Evolutionary conservation across 2,888 invertebrate genomes (phyloP).

Genomic region (Atethmia centrago): DNA sequence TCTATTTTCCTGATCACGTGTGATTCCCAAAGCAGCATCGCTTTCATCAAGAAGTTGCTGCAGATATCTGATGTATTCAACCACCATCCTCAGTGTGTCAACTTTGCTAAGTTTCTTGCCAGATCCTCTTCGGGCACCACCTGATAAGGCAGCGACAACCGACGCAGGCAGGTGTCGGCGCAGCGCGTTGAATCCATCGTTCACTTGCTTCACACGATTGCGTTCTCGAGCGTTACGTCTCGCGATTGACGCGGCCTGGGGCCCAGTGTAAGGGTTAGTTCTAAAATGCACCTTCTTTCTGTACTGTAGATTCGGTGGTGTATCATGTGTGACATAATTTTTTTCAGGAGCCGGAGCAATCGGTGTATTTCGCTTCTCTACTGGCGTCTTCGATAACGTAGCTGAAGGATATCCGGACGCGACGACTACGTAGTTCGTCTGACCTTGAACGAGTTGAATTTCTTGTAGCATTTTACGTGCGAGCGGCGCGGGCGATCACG

Average conservation of each 20-base stretch:
- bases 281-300: conserved; percentile 94
- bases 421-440: conserved; percentile 92
- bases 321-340: conserved; percentile 88
- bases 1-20: conserved; percentile 85
- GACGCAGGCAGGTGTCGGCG: conserved; percentile 96
- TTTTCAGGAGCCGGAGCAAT: conserved; percentile 91
- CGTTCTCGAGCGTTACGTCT: conserved; percentile 98
- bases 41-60: conserved; percentile 95
- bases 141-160: conserved; percentile 93
- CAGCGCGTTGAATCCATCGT: conserved; percentile 97
- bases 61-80: conserved; percentile 96
- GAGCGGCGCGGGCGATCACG: conserved; percentile 77
- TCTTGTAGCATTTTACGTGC: conserved; percentile 89
- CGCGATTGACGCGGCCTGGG: conserved; percentile 96
- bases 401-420: conserved; percentile 88
- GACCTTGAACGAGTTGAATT: conserved; percentile 89
- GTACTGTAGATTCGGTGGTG: conserved; percentile 91
- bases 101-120: conserved; percentile 97
- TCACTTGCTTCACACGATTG: conserved; percentile 98
- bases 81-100: conserved; percentile 96
- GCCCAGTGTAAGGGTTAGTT: conserved; percentile 91
- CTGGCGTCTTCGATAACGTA: conserved; percentile 86
- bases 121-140: conserved; percentile 93
- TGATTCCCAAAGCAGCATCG: conserved; percentile 91
- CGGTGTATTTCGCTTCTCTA: conserved; percentile 89